Evolutionary conservation across 92 coral and sea anemone species (phyloP).

Genomic region (Siderastrea radians): DNA sequence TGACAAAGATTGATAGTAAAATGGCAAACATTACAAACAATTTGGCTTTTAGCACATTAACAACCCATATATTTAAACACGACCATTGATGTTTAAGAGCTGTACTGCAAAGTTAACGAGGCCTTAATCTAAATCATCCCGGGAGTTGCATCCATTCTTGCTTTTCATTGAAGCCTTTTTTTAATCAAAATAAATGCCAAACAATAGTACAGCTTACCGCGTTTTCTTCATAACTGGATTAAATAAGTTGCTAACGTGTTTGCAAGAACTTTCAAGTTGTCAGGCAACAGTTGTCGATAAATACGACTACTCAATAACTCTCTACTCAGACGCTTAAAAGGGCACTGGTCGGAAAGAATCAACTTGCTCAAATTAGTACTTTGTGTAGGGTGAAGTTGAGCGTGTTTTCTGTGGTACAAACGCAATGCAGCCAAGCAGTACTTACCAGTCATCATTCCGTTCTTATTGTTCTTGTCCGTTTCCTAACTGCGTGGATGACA

Average conservation of each 20-base stretch:
- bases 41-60: constrained; percentile 22
- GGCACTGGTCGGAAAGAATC: not conserved
- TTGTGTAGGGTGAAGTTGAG: not conserved
- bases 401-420: not conserved
- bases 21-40: constrained; percentile 35
- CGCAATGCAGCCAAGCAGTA: constrained; percentile 6
- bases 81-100: not conserved
- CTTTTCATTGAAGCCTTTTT: constrained; percentile 1
- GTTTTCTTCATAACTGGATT: constrained; percentile 30
- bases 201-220: constrained; percentile 24
- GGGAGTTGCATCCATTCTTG: constrained; percentile 16
- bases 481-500: constrained; percentile 21
- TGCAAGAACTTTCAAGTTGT: constrained; percentile 49
- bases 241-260: constrained; percentile 35
- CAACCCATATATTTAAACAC: constrained; percentile 2
- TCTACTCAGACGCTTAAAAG: constrained; percentile 10
- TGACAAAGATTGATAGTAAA: not conserved
- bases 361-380: not conserved
- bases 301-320: constrained; percentile 41
- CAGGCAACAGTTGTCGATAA: constrained; percentile 39
- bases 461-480: constrained; percentile 30
- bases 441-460: constrained; percentile 37
- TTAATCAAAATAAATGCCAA: constrained; percentile 25
- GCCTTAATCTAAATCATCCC: constrained; percentile 1
- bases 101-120: not conserved